Base-by-base conservation (phyloP, 2,888 invertebrate genomes). In the Apeira syringaria region DNA sequence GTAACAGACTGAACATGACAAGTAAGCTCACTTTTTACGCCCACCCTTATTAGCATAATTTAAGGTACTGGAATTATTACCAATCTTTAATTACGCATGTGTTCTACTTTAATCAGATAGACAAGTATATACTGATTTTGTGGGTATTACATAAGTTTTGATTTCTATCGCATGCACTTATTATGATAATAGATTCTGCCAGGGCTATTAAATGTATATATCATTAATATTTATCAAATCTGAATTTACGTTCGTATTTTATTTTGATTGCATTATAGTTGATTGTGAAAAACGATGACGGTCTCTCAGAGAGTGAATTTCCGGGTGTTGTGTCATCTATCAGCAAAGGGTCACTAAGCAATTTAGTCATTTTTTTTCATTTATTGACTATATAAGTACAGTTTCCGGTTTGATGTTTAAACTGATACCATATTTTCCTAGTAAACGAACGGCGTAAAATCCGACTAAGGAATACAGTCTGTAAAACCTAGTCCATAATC, bases 41-140 rank as follows among this genome's bases (percentile, higher is more conserved):
- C n/a, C n/a, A 27, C 11, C 6, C 8, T 7, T 20, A 9, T 8
- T 9, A 44, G 28, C 8, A 31, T 18, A 35, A 12, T 11, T 12
- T 10, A 25, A 20, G 17, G 9, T 2, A 11, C 8, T 27, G 30
- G 39, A 26, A 9, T n/a, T 24, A 29, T 38, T 38, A 30, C 28
- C 27, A 10, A 38, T 29, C 32, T 29, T 30, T 29, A 44, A 34
- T 44, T 38, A 35, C 22, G 39, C 31, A 18, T 31, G 35, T 40
- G 45, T 35, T 31, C 39, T 32, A 46, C 39, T 39, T 27, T 24
- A 38, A 44, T 38, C 35, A 35, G 30, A 35, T 45, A 35, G 20
- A 39, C 13, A 38, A 39, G 45, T 35, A 40, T 34, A 46, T 45
- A 45, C 39, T 34, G 20, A 20, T 20, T 20, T 5, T 5, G 20